Evolutionary conservation across 2,797 vertebrate genomes (phyloP).

Genomic region (Brachymystax lenok): DNA sequence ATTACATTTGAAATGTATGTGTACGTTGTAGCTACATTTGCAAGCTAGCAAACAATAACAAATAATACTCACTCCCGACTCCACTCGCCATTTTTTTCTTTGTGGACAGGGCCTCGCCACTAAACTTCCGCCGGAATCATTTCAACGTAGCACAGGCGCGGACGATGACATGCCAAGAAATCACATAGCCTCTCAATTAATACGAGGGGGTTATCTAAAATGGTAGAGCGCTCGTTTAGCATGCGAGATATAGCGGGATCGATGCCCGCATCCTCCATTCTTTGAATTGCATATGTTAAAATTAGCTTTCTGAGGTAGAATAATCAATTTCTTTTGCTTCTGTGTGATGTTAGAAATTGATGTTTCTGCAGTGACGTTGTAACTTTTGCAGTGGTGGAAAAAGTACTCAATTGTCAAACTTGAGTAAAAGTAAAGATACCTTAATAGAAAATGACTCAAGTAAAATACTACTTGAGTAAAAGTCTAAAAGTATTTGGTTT

Average conservation of each 20-base stretch:
- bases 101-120: constrained; percentile 32
- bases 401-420: too few relatives aligned
- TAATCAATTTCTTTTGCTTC: too few relatives aligned
- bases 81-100: constrained; percentile 84
- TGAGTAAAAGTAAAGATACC: too few relatives aligned
- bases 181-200: background rate
- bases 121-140: constrained; percentile 63
- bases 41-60: background rate
- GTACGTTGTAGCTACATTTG: background rate
- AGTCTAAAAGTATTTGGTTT: too few relatives aligned
- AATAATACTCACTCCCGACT: constrained; percentile 86
- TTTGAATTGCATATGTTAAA: too few relatives aligned
- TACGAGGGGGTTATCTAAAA: constrained; percentile 15
- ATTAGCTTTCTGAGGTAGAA: too few relatives aligned
- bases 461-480: too few relatives aligned
- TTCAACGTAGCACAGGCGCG: constrained; percentile 44
- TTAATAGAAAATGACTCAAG: too few relatives aligned
- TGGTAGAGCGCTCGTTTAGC: constrained; percentile 20
- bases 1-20: background rate
- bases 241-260: background rate
- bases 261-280: background rate
- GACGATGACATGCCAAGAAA: background rate
- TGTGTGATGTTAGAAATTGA: too few relatives aligned
- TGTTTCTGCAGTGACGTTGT: too few relatives aligned
- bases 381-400: too few relatives aligned